Base-by-base conservation (phyloP, 2,888 invertebrate species). In the Nomada lathburiana region DNA sequence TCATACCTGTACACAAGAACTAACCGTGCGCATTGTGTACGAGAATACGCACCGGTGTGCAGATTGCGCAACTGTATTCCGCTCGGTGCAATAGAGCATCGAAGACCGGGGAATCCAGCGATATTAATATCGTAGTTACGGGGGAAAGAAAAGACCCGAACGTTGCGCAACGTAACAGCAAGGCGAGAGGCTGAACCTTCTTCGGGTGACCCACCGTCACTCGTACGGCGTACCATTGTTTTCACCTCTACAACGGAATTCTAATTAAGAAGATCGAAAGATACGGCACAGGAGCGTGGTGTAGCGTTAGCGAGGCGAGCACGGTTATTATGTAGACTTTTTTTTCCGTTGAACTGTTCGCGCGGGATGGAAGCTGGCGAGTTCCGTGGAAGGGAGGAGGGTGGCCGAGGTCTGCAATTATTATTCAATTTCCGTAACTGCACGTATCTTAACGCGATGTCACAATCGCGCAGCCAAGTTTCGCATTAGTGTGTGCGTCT, bases 401-500 rank as follows among this genome's bases (percentile, higher is more conserved):
- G 50, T 57, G 64, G 29, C 55, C 70, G 84, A 86, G 83, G 86
- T 78, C 88, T 86, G 90, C 92, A 92, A 92, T 93, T 92, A 92
- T 92, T 91, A 91, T 92, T 92, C 92, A 91, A 92, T 92, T 93
- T 93, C 91, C 92, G 90, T 91, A 90, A 91, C 89, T 86, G 87
- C 89, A 89, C 86, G 91, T 91, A 91, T 92, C 91, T 91, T 87
- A 89, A 90, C 87, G 84, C 89, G 90, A 91, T 92, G 92, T 92
- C 91, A 89, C 92, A 91, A 93, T 85, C 89, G 86, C 84, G 85
- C 78, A 59, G 60, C 44, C 76, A 59, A 52, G 73, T 59, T 60
- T 55, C 57, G 55, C 47, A 53, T 29, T 26, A 26, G 59, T 53
- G 59, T 42, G 57, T 36, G 50, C 53, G 63, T 70, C 36, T 44